Evolutionary conservation across 2,113 vertebrate species (phyloP), one percentile per base, ranked within the genome.

Genomic region (Neodontobutis hainanensis): DNA sequence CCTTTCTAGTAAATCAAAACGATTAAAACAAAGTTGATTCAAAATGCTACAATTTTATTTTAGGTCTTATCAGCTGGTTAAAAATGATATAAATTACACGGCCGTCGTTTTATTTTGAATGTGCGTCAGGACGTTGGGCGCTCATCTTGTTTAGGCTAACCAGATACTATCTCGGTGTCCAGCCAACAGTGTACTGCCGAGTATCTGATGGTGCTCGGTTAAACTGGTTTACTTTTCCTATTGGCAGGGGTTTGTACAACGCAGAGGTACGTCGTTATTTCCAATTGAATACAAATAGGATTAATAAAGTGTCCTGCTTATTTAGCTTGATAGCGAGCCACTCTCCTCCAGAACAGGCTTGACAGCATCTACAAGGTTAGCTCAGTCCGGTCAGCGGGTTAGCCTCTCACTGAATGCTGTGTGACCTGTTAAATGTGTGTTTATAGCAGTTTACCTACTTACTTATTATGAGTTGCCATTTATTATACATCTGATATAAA

Each of bases 291-390:
- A 4, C 0, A 19, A 3, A 14, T 27, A 4, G 10, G 8, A 11
- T 1, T 8, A 19, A 53, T 52, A 14, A 42, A 45, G 43, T 38
- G 70, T 12, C 9, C 49, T 58, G 67, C 76, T 77, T 68, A 68
- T 66, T 53, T 4, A 45, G 76, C 65, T 16, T 4, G n/a, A 10
- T 47, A 72, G 75, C 77, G 65, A 49, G 42, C 1, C 61, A 38
- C 38, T 36, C 61, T 56, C 12, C 57, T 53, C 36, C 44, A 14
- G 32, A 27, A 43, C 72, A 40, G 64, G 69, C 44, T 77, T 68
- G 71, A 76, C 77, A 80, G 77, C 80, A 76, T 85, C 82, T 55
- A 62, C 67, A 57, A 46, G 71, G 77, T 83, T 87, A 84, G 80
- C 85, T 73, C 12, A 8, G 52, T 16, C 52, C 68, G 51, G 62